Percentiles rank a stretch among this genome's conserved stretches.
phyloP scores from a whole-genome alignment of 2,888 invertebrate genomes.

The Diarsia rubi region DNA sequence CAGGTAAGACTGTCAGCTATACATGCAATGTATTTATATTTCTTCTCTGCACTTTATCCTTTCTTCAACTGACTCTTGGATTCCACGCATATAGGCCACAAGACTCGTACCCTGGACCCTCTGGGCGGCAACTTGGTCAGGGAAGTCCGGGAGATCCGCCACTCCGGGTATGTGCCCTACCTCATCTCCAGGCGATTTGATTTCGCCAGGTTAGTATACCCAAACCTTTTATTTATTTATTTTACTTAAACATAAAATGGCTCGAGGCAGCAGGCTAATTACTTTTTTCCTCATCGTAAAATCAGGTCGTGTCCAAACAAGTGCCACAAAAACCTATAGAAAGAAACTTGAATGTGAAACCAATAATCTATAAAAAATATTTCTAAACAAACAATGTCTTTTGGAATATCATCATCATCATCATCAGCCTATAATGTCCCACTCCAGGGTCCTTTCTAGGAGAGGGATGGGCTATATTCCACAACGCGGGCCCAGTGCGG shows the following conservation, averaged over 20 bases:
- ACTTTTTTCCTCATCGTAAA: neutral
- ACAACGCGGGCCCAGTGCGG: too few relatives aligned
- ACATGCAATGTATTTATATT: conserved; percentile 8
- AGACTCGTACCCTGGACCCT: conserved; percentile 81
- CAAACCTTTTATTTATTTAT: neutral
- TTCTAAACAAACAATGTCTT: neutral
- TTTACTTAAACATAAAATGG: neutral
- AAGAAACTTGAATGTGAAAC: neutral
- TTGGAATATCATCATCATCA: too few relatives aligned
- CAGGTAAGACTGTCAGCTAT: conserved; percentile 60
- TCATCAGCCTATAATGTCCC: too few relatives aligned
- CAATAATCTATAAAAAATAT: conserved; percentile 2
- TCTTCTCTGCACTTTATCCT: neutral
- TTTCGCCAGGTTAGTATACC: conserved; percentile 72
- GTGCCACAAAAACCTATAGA: neutral
- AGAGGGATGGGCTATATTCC: too few relatives aligned
- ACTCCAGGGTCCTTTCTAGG: too few relatives aligned
- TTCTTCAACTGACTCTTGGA: conserved; percentile 31
- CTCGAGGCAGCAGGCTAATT: neutral
- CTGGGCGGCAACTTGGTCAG: conserved; percentile 84
- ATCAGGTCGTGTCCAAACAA: neutral
- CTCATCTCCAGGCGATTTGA: conserved; percentile 75
- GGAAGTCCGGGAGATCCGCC: conserved; percentile 82
- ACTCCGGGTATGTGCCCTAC: conserved; percentile 76
- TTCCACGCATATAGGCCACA: conserved; percentile 80